Evolutionary conservation across 2,113 vertebrate genomes (phyloP), one percentile per base, ranked within the genome.

Genomic region (Sinocyclocheilus anophthalmus): DNA sequence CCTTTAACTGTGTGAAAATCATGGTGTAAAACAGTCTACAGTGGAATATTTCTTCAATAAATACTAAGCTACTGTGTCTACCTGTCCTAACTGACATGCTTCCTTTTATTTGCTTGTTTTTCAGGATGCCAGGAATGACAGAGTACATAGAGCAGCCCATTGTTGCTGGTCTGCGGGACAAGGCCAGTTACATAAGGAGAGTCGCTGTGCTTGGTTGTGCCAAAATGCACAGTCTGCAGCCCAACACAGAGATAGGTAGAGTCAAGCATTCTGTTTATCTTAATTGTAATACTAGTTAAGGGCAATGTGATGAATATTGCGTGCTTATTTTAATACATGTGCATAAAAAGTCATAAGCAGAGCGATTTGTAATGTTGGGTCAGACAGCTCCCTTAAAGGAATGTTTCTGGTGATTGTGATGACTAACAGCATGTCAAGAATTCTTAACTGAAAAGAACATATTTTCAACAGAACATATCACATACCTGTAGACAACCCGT

Each of bases 191-290:
- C 70, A 97, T 99, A 42, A 94, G 98, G 7, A 95, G 98, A 67
- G 97, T 95, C 6, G 97, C 98, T 0, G 97, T 99, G 50, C 96
- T 99, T 1, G 98, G 97, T 87, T 99, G 97, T 87, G 97, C 98
- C 83, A 98, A 97, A 91, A 94, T 99, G 88, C 93, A 97, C 91
- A 95, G 94, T 83, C 95, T 98, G 63, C 97, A 97, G 1, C 95
- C 95, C 0, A 94, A 93, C 83, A 59, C 94, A 1, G 97, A 97
- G 92, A 97, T 97, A 69, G 98, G 97, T 98, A 87, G 92, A 22
- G 1, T 22, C 72, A 16, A n/a, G 13, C 13, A 26, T 37, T 22
- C 42, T 9, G 16, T 69, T 33, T 69, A 61, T 61, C 12, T 50
- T 0, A 26, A 48, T 48, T 1, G 8, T 7, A n/a, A 73, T 0